Conservation (phyloP, 2,797 vertebrate genomes). For the Pipistrellus pygmaeus region DNA sequence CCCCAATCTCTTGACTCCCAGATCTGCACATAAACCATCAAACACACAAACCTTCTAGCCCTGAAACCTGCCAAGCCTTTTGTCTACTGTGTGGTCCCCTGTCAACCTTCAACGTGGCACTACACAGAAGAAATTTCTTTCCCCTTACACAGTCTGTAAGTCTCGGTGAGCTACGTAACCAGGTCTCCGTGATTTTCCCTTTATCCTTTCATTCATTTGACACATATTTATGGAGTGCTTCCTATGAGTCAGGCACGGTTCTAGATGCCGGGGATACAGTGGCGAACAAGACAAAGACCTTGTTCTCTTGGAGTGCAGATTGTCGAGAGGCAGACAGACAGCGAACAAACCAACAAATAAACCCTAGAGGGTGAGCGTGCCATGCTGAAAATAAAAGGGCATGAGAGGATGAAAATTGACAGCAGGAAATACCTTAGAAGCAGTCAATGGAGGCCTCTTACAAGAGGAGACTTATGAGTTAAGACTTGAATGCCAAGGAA, state of each 20-base stretch:
- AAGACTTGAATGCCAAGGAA: not conserved
- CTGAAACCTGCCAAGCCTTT: constrained; percentile 61
- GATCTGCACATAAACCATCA: constrained; percentile 71
- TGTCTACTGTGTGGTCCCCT: constrained; percentile 78
- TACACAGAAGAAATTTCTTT: constrained; percentile 67
- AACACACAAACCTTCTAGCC: constrained; percentile 70
- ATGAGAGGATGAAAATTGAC: not conserved
- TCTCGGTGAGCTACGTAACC: not conserved
- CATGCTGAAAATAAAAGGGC: not conserved
- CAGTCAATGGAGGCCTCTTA: not conserved
- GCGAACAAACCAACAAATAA: not conserved
- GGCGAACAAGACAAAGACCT: not conserved
- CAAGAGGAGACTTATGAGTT: not conserved
- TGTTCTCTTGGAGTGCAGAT: not conserved
- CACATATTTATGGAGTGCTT: constrained; percentile 46
- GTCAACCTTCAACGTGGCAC: constrained; percentile 64
- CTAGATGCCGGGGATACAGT: not conserved
- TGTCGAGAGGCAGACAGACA: not conserved
- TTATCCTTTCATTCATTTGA: not conserved
- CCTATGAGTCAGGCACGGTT: not conserved
- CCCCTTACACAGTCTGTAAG: not conserved
- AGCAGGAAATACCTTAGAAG: not conserved
- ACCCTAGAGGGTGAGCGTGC: not conserved
- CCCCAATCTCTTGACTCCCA: constrained; percentile 70
- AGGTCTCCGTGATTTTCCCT: not conserved